Conservation (phyloP, 1,140 invertebrate genomes). For the Bilobella aurantiaca region DNA sequence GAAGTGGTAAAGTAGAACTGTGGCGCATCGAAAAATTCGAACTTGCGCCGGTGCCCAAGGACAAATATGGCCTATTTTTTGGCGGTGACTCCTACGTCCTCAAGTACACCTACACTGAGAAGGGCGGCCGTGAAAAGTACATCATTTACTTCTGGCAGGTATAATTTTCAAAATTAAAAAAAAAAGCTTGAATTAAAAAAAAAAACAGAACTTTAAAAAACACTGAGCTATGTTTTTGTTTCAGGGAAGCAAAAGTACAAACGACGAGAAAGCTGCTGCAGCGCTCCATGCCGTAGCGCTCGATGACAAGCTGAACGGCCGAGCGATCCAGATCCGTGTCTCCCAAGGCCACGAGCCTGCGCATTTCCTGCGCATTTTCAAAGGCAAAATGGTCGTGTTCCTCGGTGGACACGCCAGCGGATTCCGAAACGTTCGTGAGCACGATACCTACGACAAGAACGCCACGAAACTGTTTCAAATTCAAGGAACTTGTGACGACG, state of each 20-base stretch:
- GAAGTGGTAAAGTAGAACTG: constrained; percentile 47
- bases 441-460: constrained; percentile 52
- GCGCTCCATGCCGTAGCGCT: constrained; percentile 52
- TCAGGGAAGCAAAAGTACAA: constrained; percentile 47
- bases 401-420: constrained; percentile 51
- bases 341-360: constrained; percentile 60
- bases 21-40: constrained; percentile 49
- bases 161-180: constrained; percentile 27
- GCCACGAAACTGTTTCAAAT: constrained; percentile 51
- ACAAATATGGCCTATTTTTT: constrained; percentile 56
- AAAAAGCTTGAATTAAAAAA: no score
- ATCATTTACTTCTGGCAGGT: constrained; percentile 69
- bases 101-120: constrained; percentile 53
- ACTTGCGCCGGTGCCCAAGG: constrained; percentile 46
- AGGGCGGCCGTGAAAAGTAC: constrained; percentile 43
- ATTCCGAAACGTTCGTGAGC: constrained; percentile 47
- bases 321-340: constrained; percentile 55
- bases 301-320: constrained; percentile 50
- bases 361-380: constrained; percentile 66
- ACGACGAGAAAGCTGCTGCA: constrained; percentile 53
- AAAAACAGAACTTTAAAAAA: no score
- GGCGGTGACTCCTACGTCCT: constrained; percentile 68
- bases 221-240: constrained; percentile 11
- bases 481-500: constrained; percentile 48
- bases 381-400: constrained; percentile 51